phyloP scores from a whole-genome alignment of 2,888 invertebrate genomes.

The Apoda limacodes region DNA sequence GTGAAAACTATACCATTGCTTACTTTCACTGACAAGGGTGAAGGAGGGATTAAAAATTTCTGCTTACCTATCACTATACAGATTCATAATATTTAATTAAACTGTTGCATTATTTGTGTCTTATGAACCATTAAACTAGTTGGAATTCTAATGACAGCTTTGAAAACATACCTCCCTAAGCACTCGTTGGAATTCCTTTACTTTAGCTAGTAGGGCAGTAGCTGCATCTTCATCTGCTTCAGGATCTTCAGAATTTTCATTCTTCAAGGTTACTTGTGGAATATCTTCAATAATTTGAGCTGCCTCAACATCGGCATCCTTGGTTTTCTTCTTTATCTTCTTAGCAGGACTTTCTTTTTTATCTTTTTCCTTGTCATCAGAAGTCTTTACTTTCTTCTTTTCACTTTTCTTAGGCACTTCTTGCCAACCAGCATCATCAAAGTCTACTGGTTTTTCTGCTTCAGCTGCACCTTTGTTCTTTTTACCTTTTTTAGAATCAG shows the following conservation, averaged over 20 bases:
- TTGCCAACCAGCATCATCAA: constrained; percentile 83
- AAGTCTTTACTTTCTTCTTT: constrained; percentile 75
- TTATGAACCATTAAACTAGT: no score
- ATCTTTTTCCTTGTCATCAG: constrained; percentile 68
- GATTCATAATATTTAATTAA: no score
- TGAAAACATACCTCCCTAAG: constrained; percentile 47
- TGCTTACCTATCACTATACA: no score
- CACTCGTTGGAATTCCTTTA: constrained; percentile 57
- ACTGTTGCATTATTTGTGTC: no score
- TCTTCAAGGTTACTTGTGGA: constrained; percentile 34
- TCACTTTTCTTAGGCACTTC: constrained; percentile 77
- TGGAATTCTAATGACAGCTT: constrained; percentile 10
- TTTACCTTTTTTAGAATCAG: constrained; percentile 69
- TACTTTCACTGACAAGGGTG: no score
- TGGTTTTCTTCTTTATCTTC: constrained; percentile 52
- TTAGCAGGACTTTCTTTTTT: constrained; percentile 64
- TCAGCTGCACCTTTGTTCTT: constrained; percentile 64
- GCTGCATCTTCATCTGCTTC: constrained; percentile 51
- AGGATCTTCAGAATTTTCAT: constrained; percentile 57
- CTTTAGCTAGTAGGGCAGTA: constrained; percentile 54
- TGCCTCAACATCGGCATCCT: constrained; percentile 54
- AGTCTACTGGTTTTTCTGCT: constrained; percentile 77
- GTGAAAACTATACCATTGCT: no score
- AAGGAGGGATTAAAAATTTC: no score
- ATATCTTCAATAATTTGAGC: constrained; percentile 37